Base-by-base conservation (phyloP, 2,113 vertebrate genomes). In the Podilymbus podiceps region DNA sequence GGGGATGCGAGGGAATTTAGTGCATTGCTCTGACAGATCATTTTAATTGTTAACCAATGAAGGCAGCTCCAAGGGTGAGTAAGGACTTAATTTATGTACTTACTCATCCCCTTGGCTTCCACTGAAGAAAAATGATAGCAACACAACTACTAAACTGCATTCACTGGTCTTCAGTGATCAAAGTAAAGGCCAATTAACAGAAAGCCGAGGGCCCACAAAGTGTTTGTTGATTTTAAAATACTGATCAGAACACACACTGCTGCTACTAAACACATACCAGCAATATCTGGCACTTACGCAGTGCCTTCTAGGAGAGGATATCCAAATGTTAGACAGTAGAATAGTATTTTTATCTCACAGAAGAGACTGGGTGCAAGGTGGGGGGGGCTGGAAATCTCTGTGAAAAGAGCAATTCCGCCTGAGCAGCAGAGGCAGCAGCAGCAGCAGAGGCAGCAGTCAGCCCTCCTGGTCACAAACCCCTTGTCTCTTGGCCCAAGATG, bases 11-110 rank as follows among this genome's bases (percentile, higher is more conserved):
- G 85, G 75, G 93, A 96, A 96, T 95, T 95, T 50, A 81, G 77
- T 58, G 59, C 42, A 44, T 69, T 88, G 77, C 62, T 95, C 63
- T 77, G 72, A 73, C 85, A 96, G 81, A 95, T 92, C 52, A 79
- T 85, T 95, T 95, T 95, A 95, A 96, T 89, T 90, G 84, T 81
- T 95, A 96, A 88, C 88, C 93, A 95, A 81, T 90, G 93, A 95
- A 80, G 91, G 88, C 62, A 95, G 85, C 91, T 94, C 89, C 85
- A 88, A 95, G 73, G 89, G 87, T 89, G 76, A 91, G 74, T 63
- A 93, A 87, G 87, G 68, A 88, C 83, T 94, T 90, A 80, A 92
- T 91, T 97, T 95, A 88, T 60, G 60, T 81, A 97, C 71, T 84
- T 91, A 96, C 71, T 90, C 76, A 95, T 81, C 42, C 63, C 74